Base-by-base conservation (phyloP, 30 jellyfish, hydroid and myxozoan species). In the Morbakka virulenta region DNA sequence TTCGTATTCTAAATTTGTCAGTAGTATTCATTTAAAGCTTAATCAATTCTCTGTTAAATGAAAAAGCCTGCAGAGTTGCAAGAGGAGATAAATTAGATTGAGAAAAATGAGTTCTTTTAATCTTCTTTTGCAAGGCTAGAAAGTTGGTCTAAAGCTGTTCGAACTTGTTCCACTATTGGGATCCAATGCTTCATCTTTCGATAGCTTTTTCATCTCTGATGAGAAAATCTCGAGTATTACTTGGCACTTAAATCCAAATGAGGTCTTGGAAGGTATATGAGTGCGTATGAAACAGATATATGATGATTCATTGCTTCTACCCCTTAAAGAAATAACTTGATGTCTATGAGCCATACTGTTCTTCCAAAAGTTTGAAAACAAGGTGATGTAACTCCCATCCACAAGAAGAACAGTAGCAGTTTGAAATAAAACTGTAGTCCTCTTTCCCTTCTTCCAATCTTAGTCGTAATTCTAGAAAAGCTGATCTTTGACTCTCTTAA, bases 191-290 rank as follows among this genome's bases (percentile, higher is more conserved):
- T 35, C 95, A 35, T 17, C 17, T 6, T 17, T 41, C 57, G 9
- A 9, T 41, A 17, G 17, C 57, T 41, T 41, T 17, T 41, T 17
- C 57, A 41, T 41, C 17, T 41, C 57, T 17, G 17, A 41, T 41
- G 57, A 41, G 57, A 41, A 84, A 47, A 62, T 84, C 78, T 64
- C 64, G 69, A 73, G 50, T 33, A 62, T 51, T 30, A 82, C 72
- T 28, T 80, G 87, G 17, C 32, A 76, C 4, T 50, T 80, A 24
- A 66, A 66, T 53, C 69, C 85, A 36, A 79, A 79, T 50, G 66
- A 80, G 68, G 92, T 68, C 72, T 62, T 72, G 87, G 94, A 81
- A 51, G 81, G 73, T 57, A 83, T 72, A 69, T 83, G 88, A 26
- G 85, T 83, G 48, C 82, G 83, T 14, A 83, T 69, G 94, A 81